These are phyloP conservation scores for Drosophila aldrichi DNA, from an alignment of 2,888 invertebrate genomes.

Conservation along the genomic window DNA sequence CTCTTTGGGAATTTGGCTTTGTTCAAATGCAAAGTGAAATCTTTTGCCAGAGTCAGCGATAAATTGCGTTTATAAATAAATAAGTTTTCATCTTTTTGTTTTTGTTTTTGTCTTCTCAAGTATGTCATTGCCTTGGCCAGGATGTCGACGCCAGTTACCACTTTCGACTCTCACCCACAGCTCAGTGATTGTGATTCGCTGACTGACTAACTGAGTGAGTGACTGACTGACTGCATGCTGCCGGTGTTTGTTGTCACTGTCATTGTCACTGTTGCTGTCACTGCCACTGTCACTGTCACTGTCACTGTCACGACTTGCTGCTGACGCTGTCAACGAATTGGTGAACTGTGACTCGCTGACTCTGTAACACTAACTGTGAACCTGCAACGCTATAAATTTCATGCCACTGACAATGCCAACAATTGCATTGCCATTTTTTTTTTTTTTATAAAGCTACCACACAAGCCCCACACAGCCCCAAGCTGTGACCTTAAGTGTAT, in stretches of 20 bases:
- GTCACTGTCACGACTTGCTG: slow-evolving; percentile 11
- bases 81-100: slow-evolving; percentile 48
- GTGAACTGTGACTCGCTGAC: slow-evolving; percentile 42
- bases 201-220: slow-evolving; percentile 31
- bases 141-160: slow-evolving; percentile 51
- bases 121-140: slow-evolving; percentile 48
- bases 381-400: slow-evolving; percentile 48
- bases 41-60: slow-evolving; percentile 53
- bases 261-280: slow-evolving; percentile 9
- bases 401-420: slow-evolving; percentile 35
- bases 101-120: slow-evolving; percentile 17
- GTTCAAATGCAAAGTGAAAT: slow-evolving; percentile 58
- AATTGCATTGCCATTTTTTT: slow-evolving; percentile 16
- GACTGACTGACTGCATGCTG: slow-evolving; percentile 45
- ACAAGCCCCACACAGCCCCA: slow-evolving; percentile 8
- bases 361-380: slow-evolving; percentile 30
- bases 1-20: slow-evolving; percentile 27
- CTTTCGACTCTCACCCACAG: slow-evolving; percentile 24
- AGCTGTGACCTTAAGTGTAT: slow-evolving; percentile 48
- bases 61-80: slow-evolving; percentile 78
- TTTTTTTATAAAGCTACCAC: not conserved
- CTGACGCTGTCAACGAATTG: slow-evolving; percentile 30
- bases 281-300: slow-evolving; percentile 15
- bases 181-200: not conserved
- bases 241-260: slow-evolving; percentile 26